Evolutionary conservation across 2,888 invertebrate genomes (phyloP).

Genomic region (Hypsopygia costalis): DNA sequence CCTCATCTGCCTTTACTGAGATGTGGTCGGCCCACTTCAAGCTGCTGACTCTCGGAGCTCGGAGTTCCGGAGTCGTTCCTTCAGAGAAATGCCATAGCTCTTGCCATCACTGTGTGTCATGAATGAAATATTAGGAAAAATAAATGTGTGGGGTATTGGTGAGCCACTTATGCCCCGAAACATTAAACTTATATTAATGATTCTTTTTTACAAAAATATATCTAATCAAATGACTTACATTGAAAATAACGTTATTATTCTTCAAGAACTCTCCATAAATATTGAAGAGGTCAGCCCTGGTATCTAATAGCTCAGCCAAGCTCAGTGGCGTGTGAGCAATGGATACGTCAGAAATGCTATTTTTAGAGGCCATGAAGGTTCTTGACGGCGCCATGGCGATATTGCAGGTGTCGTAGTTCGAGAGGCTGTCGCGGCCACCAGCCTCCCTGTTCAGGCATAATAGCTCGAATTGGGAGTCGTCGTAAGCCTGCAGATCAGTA

Average conservation of each 20-base stretch:
- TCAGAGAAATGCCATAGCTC: too few species aligned
- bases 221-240: too few species aligned
- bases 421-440: slow-evolving; percentile 76
- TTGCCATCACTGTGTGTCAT: too few species aligned
- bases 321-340: slow-evolving; percentile 83
- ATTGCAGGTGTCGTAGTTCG: slow-evolving; percentile 81
- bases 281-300: slow-evolving; percentile 81
- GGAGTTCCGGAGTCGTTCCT: too few species aligned
- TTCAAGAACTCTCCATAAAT: slow-evolving; percentile 82
- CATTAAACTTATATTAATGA: too few species aligned
- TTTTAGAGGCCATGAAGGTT: slow-evolving; percentile 71
- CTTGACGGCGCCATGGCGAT: slow-evolving; percentile 82
- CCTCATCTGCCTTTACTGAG: too few species aligned
- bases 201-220: too few species aligned
- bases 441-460: slow-evolving; percentile 79
- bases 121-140: too few species aligned
- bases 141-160: too few species aligned
- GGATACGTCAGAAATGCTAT: slow-evolving; percentile 79
- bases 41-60: too few species aligned
- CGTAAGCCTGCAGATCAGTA: slow-evolving; percentile 77
- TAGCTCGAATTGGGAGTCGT: slow-evolving; percentile 78
- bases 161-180: too few species aligned
- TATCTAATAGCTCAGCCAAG: slow-evolving; percentile 75
- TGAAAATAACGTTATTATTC: slow-evolving; percentile 72
- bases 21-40: too few species aligned